phyloP scores from a whole-genome alignment of 2,113 vertebrate genomes.

The Sinocyclocheilus anshuiensis region DNA sequence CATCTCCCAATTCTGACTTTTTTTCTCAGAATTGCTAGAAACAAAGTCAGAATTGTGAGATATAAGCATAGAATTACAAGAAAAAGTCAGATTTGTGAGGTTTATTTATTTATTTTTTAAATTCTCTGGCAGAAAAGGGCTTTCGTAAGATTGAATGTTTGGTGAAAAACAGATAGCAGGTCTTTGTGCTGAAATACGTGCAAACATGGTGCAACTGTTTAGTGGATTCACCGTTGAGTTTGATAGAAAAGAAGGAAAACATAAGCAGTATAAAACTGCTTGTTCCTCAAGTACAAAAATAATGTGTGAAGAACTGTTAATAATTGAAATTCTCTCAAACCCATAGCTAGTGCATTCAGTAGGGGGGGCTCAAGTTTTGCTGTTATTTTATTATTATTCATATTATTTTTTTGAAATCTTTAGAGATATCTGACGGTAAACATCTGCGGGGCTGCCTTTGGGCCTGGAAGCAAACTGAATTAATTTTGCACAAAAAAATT shows the following conservation, averaged over 20 bases:
- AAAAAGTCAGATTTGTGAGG: no score
- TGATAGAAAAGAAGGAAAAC: not conserved
- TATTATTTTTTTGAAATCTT: not conserved
- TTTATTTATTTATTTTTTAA: no score
- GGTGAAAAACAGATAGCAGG: no score
- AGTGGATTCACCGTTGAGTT: not conserved
- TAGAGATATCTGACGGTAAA: slow-evolving; percentile 1
- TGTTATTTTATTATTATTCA: not conserved
- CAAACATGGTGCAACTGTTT: no score
- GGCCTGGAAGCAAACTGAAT: not conserved
- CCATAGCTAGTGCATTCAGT: not conserved
- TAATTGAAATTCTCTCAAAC: not conserved
- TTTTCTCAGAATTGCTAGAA: no score
- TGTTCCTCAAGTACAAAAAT: not conserved
- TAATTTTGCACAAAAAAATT: no score
- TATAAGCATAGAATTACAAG: no score
- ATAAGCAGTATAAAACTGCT: not conserved
- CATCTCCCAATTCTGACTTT: no score
- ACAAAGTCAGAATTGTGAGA: no score
- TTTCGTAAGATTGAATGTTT: no score
- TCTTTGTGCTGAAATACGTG: not conserved
- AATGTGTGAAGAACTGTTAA: not conserved
- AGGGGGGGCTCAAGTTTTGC: not conserved
- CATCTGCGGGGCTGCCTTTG: slow-evolving; percentile 35
- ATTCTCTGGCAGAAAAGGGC: no score